phyloP scores from a whole-genome alignment of 2,113 vertebrate genomes.

The Electrona antarctica region DNA sequence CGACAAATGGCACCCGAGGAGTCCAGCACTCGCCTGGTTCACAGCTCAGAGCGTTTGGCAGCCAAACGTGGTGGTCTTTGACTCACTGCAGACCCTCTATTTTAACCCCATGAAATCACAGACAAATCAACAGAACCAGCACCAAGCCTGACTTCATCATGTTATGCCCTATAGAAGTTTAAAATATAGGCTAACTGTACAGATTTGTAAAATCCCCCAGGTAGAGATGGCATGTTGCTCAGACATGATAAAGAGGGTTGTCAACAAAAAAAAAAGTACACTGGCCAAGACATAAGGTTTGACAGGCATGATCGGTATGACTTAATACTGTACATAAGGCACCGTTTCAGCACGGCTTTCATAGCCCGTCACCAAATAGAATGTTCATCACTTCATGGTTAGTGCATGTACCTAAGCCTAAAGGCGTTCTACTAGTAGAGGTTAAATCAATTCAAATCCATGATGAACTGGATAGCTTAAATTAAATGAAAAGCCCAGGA shows the following conservation, averaged over 20 bases:
- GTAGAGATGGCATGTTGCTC: not conserved
- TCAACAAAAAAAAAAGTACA: not conserved
- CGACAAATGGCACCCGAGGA: no score
- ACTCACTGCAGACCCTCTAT: no score
- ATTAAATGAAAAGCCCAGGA: not conserved
- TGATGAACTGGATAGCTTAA: not conserved
- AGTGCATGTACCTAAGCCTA: not conserved
- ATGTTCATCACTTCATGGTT: no score
- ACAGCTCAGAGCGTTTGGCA: no score
- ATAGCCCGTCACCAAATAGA: not conserved
- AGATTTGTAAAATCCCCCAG: not conserved
- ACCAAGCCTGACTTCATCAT: not conserved
- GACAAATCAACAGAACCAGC: no score
- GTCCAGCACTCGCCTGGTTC: no score
- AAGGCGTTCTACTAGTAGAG: not conserved
- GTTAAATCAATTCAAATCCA: constrained; percentile 9
- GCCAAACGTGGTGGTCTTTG: no score
- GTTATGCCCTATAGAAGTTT: not conserved
- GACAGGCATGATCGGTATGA: not conserved
- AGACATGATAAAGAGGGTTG: no score
- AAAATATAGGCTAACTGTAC: not conserved
- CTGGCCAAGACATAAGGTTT: not conserved
- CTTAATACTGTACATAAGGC: constrained; percentile 55
- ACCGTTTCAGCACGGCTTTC: constrained; percentile 41
- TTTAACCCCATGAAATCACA: no score